Conservation (phyloP, 2,113 vertebrate genomes). For the Alligator mississippiensis region DNA sequence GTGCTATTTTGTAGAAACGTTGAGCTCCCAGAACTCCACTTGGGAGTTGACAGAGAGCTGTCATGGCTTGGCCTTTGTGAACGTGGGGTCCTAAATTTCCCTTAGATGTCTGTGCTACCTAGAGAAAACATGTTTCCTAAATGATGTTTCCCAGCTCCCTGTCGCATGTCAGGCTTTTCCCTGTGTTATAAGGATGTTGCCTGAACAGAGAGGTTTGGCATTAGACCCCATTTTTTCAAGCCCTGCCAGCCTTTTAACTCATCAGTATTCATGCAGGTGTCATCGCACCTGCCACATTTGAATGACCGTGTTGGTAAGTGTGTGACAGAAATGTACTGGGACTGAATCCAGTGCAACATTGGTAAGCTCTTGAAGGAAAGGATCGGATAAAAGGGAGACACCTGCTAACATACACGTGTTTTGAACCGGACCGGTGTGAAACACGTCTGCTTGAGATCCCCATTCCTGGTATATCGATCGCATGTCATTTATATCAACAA, state of each 20-base stretch:
- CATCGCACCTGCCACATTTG: not conserved
- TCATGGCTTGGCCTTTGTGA: not conserved
- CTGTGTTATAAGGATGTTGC: fast-evolving
- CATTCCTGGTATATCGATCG: no score
- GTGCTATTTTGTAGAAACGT: not conserved
- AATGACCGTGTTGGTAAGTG: not conserved
- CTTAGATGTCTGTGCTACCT: not conserved
- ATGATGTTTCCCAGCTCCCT: no score
- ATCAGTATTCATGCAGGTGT: not conserved
- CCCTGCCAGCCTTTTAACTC: not conserved
- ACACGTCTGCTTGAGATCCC: no score
- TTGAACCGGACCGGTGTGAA: no score
- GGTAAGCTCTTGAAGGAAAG: not conserved
- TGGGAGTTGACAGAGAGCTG: not conserved
- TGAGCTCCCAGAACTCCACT: not conserved
- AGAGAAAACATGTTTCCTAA: not conserved
- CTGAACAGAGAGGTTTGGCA: not conserved
- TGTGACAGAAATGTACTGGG: not conserved
- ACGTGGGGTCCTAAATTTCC: not conserved
- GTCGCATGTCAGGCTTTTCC: fast-evolving
- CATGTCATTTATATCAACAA: no score
- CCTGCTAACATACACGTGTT: no score
- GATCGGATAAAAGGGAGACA: not conserved
- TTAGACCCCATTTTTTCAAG: not conserved
- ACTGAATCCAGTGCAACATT: not conserved